Evolutionary conservation across 2,113 vertebrate genomes (phyloP).

Genomic region (Scomber colias): DNA sequence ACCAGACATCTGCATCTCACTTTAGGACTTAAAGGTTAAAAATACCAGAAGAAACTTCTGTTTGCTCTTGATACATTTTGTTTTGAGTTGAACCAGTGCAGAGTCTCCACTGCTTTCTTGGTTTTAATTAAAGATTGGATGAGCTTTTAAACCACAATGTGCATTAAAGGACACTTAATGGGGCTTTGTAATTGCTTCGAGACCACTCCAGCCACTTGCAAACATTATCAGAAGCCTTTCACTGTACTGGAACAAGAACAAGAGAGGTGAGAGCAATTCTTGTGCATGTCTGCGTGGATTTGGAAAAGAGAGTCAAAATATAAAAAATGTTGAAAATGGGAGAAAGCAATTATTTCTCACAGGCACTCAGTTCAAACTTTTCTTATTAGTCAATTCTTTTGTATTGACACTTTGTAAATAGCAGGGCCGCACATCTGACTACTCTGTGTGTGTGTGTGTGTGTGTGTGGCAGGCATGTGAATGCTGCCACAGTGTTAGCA

Average conservation of each 20-base stretch:
- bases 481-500: not conserved
- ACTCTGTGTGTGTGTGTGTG: not conserved
- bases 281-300: not conserved
- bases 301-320: conserved; percentile 16
- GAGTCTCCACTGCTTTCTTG: conserved; percentile 27
- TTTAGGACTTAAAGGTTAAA: not conserved
- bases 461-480: not conserved
- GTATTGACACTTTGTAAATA: conserved; percentile 52
- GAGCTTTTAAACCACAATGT: conserved; percentile 45
- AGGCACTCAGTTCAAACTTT: conserved; percentile 28
- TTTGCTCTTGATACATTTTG: conserved; percentile 15
- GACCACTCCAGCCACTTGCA: conserved; percentile 52
- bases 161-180: conserved; percentile 60
- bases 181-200: conserved; percentile 62
- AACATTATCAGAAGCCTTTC: conserved; percentile 53
- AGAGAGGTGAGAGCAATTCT: not conserved
- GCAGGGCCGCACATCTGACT: conserved; percentile 27
- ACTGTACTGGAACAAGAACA: conserved; percentile 18
- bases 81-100: conserved; percentile 10
- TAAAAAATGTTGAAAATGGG: conserved; percentile 1
- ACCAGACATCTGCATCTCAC: conserved; percentile 7
- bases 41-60: conserved; percentile 10
- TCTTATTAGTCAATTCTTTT: conserved; percentile 54
- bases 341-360: conserved; percentile 46
- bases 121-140: conserved; percentile 62